These are phyloP conservation scores for Crenuchus spilurus DNA, from an alignment of 2,797 vertebrate species.

Conservation along the genomic window DNA sequence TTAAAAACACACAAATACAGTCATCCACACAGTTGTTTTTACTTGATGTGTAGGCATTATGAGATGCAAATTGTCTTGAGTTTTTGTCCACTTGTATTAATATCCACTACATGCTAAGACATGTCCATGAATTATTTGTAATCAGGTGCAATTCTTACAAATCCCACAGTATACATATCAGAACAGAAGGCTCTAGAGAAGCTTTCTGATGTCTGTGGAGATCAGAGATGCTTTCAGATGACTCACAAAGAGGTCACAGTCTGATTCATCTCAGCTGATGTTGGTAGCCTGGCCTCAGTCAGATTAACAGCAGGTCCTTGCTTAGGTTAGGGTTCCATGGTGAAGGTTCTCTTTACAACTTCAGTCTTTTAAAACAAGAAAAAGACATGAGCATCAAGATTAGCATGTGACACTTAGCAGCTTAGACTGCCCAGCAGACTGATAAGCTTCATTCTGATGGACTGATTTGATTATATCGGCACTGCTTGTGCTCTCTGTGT, in stretches of 20 bases:
- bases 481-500: not conserved
- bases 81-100: too few relatives aligned
- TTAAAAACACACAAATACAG: too few relatives aligned
- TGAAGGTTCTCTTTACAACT: not conserved
- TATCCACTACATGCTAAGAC: too few relatives aligned
- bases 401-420: not conserved
- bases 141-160: too few relatives aligned
- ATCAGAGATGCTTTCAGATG: slow-evolving; percentile 34
- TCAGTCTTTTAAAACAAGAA: not conserved
- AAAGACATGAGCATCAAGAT: not conserved
- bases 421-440: not conserved
- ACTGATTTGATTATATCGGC: not conserved
- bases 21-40: too few relatives aligned
- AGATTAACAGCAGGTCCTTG: slow-evolving; percentile 12
- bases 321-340: not conserved
- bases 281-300: not conserved
- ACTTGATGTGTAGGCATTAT: too few relatives aligned
- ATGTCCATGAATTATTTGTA: too few relatives aligned
- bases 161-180: too few relatives aligned
- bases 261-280: slow-evolving; percentile 41
- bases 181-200: slow-evolving; percentile 13
- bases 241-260: slow-evolving; percentile 33
- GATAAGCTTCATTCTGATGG: not conserved
- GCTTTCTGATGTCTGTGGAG: slow-evolving; percentile 21
- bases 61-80: too few relatives aligned